Conservation (phyloP, 2,113 vertebrate species). For the Heterotilapia buettikoferi region DNA sequence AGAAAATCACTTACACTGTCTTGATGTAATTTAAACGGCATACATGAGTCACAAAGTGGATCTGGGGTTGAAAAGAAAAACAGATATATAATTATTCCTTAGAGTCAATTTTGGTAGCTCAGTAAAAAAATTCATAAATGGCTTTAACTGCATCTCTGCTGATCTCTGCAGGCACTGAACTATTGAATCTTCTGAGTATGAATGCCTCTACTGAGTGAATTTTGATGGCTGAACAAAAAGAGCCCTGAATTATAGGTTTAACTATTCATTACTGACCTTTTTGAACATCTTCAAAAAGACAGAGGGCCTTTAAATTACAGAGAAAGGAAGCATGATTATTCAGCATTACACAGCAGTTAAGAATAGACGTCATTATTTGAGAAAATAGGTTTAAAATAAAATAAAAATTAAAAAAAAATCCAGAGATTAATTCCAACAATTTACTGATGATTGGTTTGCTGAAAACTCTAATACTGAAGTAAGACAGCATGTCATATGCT, state of each 20-base stretch:
- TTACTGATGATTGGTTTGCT: background rate
- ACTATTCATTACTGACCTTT: background rate
- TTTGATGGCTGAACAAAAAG: background rate
- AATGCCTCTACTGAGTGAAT: background rate
- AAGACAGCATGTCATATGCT: background rate
- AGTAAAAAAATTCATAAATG: background rate
- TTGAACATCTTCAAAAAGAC: background rate
- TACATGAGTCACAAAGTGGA: background rate
- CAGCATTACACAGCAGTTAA: background rate
- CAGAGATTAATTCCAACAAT: background rate
- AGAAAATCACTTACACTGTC: background rate
- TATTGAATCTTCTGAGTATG: background rate
- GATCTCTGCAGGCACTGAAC: background rate
- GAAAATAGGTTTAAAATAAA: background rate
- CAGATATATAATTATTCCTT: background rate
- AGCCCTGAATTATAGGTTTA: background rate
- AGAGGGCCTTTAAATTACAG: background rate
- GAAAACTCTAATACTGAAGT: background rate
- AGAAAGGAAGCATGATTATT: background rate
- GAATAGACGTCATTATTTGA: background rate
- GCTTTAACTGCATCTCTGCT: background rate
- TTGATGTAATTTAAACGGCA: background rate
- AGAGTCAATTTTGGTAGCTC: background rate
- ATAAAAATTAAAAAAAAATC: accelerated
- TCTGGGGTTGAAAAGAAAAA: background rate